A percentile compares a stretch with the other conserved stretches of the same genome.
Evolutionary conservation across 37 sponge, comb jelly and placozoan genomes (phyloP).

Genomic region (Tethya wilhelma): DNA sequence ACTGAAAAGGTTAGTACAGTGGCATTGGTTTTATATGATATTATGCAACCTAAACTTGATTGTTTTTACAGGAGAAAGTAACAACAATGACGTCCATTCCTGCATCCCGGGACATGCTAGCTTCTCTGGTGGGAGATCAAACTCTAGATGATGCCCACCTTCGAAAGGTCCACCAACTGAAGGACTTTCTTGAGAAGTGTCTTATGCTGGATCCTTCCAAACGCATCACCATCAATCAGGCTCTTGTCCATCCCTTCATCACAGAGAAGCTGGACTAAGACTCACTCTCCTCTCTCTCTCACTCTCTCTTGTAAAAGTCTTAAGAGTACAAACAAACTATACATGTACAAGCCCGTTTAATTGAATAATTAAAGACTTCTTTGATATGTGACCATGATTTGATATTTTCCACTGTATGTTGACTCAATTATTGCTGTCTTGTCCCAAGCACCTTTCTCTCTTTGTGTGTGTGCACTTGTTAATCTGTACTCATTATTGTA

Average conservation of each 20-base stretch:
- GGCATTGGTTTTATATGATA: background rate
- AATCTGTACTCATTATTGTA: too few relatives aligned
- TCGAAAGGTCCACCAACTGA: constrained; percentile 89
- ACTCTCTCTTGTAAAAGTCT: too few relatives aligned
- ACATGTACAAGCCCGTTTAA: too few relatives aligned
- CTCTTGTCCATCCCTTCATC: constrained; percentile 92
- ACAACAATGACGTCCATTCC: constrained; percentile 79
- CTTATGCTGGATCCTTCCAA: constrained; percentile 90
- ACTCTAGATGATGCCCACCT: constrained; percentile 77
- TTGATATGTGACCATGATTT: too few relatives aligned
- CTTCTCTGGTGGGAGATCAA: constrained; percentile 79
- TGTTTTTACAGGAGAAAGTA: constrained; percentile 81
- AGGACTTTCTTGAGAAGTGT: constrained; percentile 90
- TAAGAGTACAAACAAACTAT: too few relatives aligned
- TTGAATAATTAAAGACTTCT: too few relatives aligned
- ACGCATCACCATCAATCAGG: constrained; percentile 89
- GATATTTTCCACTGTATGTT: too few relatives aligned
- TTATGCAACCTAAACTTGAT: background rate
- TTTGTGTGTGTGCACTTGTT: too few relatives aligned
- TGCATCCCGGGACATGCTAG: constrained; percentile 76
- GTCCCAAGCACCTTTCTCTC: too few relatives aligned
- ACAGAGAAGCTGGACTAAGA: constrained; percentile 80
- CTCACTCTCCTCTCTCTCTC: too few relatives aligned
- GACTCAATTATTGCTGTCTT: too few relatives aligned
- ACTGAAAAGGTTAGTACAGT: constrained; percentile 85